These are phyloP conservation scores for Pantelozetes paolii DNA, from an alignment of 2,888 invertebrate genomes.

Conservation along the genomic window DNA sequence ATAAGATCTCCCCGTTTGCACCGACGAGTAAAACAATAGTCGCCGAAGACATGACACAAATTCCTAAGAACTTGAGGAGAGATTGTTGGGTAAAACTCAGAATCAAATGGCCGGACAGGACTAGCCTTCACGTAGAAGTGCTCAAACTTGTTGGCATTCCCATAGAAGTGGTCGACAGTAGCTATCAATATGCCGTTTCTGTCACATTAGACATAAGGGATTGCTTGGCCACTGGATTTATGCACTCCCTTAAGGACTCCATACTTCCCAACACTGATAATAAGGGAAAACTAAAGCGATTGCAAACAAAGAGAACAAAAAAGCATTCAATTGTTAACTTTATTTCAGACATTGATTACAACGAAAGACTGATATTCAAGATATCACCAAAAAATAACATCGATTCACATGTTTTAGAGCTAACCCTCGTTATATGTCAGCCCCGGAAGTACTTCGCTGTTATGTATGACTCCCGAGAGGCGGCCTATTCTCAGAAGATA, in stretches of 20 bases:
- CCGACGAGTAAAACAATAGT: neutral
- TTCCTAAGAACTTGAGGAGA: neutral
- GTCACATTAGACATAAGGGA: no score
- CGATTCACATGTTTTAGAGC: slow-evolving; percentile 9
- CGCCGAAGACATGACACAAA: neutral
- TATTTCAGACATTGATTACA: neutral
- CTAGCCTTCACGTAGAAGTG: slow-evolving; percentile 8
- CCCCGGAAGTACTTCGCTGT: neutral
- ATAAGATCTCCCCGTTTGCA: neutral
- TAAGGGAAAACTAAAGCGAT: no score
- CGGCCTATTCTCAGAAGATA: neutral
- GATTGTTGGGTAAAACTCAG: slow-evolving; percentile 10
- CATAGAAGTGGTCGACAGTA: neutral
- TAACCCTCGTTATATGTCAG: neutral
- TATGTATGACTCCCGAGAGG: neutral
- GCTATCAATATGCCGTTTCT: slow-evolving; percentile 12
- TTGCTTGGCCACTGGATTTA: no score
- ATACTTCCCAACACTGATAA: no score
- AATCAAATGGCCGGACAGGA: slow-evolving; percentile 37
- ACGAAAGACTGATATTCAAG: slow-evolving; percentile 28
- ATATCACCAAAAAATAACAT: slow-evolving; percentile 13
- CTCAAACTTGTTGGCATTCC: slow-evolving; percentile 20
- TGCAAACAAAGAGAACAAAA: neutral
- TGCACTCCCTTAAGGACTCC: no score
- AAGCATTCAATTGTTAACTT: neutral